Evolutionary conservation across 2,797 vertebrate species (phyloP).

Genomic region (Crypturellus tataupa): DNA sequence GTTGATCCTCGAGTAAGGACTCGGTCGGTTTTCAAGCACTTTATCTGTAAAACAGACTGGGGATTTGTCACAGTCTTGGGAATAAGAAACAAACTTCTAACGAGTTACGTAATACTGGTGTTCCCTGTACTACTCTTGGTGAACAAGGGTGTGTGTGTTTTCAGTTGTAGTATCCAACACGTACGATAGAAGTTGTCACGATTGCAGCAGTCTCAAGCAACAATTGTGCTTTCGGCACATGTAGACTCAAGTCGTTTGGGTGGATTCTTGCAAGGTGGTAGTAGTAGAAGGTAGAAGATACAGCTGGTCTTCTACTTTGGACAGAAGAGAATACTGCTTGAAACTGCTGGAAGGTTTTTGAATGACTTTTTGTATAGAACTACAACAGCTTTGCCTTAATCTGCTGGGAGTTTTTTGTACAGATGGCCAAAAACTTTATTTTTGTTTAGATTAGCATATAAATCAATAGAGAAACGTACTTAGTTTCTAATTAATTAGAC

Average conservation of each 20-base stretch:
- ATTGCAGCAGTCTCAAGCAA: background rate
- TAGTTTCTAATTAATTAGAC: background rate
- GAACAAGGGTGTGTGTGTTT: background rate
- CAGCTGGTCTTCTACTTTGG: background rate
- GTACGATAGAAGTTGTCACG: background rate
- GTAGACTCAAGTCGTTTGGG: background rate
- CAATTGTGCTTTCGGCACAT: background rate
- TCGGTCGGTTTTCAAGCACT: background rate
- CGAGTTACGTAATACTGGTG: background rate
- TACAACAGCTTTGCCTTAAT: background rate
- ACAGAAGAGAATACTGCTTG: background rate
- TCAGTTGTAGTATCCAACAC: background rate
- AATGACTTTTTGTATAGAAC: background rate
- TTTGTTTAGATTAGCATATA: background rate
- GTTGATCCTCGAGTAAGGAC: background rate
- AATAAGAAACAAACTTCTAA: background rate
- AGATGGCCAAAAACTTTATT: background rate
- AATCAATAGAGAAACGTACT: background rate
- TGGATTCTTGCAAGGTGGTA: background rate
- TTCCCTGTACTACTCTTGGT: background rate
- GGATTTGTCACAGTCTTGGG: background rate
- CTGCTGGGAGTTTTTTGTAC: background rate
- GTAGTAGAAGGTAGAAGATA: background rate
- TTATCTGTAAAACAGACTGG: slow-evolving; percentile 6
- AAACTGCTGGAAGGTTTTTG: background rate